These are phyloP conservation scores for Amphipyra tragopoginis DNA, from an alignment of 2,888 invertebrate genomes.

Conservation along the genomic window DNA sequence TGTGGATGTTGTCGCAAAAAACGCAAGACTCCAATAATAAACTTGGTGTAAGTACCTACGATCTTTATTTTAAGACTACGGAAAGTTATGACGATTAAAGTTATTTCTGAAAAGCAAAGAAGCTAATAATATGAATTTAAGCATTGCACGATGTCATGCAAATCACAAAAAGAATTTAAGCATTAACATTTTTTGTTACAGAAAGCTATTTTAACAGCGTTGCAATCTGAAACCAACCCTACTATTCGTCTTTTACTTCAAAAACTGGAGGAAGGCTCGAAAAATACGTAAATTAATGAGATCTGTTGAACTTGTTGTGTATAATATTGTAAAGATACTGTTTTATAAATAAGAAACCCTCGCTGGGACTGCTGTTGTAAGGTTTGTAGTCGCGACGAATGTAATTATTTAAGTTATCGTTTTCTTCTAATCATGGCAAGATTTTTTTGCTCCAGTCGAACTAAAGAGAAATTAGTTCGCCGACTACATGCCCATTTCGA, in stretches of 20 bases:
- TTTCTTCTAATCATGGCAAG: too few relatives aligned
- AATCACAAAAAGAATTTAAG: neutral
- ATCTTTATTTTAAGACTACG: too few relatives aligned
- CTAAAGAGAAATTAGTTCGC: conserved; percentile 41
- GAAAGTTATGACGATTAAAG: too few relatives aligned
- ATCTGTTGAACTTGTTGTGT: conserved; percentile 4
- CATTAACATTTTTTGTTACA: conserved; percentile 67
- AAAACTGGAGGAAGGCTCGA: conserved; percentile 67
- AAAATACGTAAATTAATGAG: conserved; percentile 22
- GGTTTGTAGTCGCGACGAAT: conserved; percentile 18
- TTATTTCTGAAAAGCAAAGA: too few relatives aligned
- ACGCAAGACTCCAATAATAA: conserved; percentile 77
- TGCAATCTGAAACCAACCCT: conserved; percentile 70
- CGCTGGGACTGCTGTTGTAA: conserved; percentile 19
- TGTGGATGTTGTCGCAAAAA: conserved; percentile 95
- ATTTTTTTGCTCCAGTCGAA: conserved; percentile 14
- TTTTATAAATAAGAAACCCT: neutral
- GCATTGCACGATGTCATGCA: neutral
- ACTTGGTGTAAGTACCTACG: conserved; percentile 69
- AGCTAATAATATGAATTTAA: too few relatives aligned
- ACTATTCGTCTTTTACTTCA: conserved; percentile 68
- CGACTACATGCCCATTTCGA: conserved; percentile 33
- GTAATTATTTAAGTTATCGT: conserved; percentile 15
- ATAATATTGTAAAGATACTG: conserved; percentile 1
- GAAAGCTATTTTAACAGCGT: conserved; percentile 73